Conservation (phyloP, 2,113 vertebrate genomes). For the Rana temporaria region DNA sequence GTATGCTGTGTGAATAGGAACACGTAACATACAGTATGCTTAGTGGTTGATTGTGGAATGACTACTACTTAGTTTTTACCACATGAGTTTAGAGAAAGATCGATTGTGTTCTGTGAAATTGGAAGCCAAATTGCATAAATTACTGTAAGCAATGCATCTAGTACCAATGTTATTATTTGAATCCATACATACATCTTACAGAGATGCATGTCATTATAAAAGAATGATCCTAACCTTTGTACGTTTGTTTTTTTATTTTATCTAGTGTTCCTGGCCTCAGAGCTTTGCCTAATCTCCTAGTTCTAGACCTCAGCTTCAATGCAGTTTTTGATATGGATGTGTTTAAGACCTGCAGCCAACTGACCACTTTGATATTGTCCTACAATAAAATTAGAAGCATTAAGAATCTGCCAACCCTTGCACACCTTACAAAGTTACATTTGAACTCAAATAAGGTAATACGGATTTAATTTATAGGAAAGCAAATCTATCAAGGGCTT, state of each 20-base stretch:
- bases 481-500: no score
- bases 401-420: neutral
- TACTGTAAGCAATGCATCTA: neutral
- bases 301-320: slow-evolving; percentile 27
- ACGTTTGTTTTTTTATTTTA: neutral
- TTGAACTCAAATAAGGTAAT: slow-evolving; percentile 47
- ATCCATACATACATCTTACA: no score
- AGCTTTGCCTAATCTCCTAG: neutral
- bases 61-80: no score
- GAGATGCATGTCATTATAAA: no score
- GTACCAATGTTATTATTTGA: no score
- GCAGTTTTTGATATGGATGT: neutral
- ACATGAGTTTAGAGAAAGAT: no score
- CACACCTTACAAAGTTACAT: slow-evolving; percentile 30
- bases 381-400: slow-evolving; percentile 22
- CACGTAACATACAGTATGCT: no score
- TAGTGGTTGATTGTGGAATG: no score
- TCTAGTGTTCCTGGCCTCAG: slow-evolving; percentile 1
- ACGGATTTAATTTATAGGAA: no score
- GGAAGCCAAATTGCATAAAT: no score
- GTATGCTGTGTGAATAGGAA: no score
- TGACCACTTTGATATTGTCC: neutral
- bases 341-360: slow-evolving; percentile 30
- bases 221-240: neutral
- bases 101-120: no score